phyloP scores from a whole-genome alignment of 2,797 vertebrate species.

The Ambastaia sidthimunki region DNA sequence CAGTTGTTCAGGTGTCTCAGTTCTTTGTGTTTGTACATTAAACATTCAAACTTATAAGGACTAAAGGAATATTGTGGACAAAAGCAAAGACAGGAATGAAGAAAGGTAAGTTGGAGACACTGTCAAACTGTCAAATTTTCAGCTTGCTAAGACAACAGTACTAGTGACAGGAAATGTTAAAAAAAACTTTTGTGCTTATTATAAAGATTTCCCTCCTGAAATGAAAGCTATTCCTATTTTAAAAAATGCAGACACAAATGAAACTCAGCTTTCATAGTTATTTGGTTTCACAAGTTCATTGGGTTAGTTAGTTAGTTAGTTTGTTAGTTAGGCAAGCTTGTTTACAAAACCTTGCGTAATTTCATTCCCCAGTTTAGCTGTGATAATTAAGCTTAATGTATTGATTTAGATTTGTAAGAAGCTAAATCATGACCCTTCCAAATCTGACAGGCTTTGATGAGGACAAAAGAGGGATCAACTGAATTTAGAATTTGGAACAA shows the following conservation, averaged over 20 bases:
- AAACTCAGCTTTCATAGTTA: not conserved
- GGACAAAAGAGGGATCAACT: not conserved
- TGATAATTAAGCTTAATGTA: slow-evolving; percentile 13
- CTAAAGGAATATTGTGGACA: not conserved
- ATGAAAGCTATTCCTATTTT: too few species aligned
- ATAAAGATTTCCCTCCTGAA: too few species aligned
- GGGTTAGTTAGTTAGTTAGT: not conserved
- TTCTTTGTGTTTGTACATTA: not conserved
- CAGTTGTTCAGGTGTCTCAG: not conserved
- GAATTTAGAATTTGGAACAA: slow-evolving; percentile 11
- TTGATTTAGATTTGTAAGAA: slow-evolving; percentile 29
- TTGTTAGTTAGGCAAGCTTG: not conserved
- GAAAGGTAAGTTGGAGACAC: not conserved
- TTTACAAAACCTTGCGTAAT: not conserved
- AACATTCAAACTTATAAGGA: not conserved
- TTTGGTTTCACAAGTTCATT: not conserved
- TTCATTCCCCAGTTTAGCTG: not conserved
- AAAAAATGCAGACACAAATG: not conserved
- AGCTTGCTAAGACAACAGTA: not conserved
- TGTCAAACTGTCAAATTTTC: not conserved
- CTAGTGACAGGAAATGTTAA: too few species aligned
- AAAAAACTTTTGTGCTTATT: not conserved
- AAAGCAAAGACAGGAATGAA: not conserved
- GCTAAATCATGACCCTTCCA: not conserved
- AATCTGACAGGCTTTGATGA: not conserved